Evolutionary conservation across 1,140 invertebrate genomes (phyloP).

Genomic region (Saxidomus purpurata): DNA sequence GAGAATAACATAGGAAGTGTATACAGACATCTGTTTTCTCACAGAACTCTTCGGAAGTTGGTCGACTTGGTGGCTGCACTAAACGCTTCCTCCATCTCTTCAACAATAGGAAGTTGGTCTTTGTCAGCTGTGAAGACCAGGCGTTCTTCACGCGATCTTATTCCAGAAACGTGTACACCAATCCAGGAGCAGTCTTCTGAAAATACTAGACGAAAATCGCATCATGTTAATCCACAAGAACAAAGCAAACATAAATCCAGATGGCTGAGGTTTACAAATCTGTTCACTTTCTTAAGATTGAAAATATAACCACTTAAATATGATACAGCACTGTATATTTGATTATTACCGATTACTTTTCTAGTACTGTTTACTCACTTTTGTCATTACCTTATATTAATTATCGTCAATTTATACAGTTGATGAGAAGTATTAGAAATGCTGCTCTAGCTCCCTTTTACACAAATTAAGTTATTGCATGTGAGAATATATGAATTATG

Average conservation of each 20-base stretch:
- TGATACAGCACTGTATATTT: too few species aligned
- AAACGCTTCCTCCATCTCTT: background rate
- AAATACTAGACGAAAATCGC: background rate
- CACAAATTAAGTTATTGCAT: too few species aligned
- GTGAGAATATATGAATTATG: too few species aligned
- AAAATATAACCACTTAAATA: background rate
- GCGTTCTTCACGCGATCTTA: too few species aligned
- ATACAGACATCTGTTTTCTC: background rate
- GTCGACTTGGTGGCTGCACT: background rate
- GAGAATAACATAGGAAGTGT: background rate
- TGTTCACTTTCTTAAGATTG: background rate
- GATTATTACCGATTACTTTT: too few species aligned
- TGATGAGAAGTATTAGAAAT: too few species aligned
- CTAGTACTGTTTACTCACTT: too few species aligned
- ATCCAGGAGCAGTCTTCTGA: background rate
- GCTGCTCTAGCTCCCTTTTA: too few species aligned
- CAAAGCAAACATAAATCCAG: background rate
- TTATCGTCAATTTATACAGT: too few species aligned
- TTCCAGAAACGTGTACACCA: background rate
- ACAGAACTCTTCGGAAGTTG: background rate
- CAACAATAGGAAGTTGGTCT: background rate
- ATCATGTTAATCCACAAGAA: background rate
- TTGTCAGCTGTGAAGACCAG: too few species aligned
- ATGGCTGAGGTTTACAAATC: background rate
- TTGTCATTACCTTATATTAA: too few species aligned